phyloP scores from a whole-genome alignment of 2,888 invertebrate genomes.

The Coremacera marginata region DNA sequence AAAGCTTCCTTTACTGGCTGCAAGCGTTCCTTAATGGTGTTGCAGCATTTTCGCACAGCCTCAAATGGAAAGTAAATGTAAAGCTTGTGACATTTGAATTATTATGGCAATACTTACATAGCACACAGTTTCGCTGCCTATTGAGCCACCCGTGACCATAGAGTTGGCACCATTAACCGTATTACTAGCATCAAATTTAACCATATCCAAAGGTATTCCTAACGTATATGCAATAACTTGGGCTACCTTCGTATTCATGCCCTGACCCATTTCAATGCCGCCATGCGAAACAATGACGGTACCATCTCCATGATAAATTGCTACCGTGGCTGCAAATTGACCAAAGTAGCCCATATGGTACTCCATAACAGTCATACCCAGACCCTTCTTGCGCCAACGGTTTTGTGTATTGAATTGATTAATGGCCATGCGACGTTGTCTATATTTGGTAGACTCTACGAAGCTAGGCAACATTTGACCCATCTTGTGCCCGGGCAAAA shows the following conservation, averaged over 20 bases:
- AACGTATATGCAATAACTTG: constrained; percentile 82
- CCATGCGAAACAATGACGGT: constrained; percentile 80
- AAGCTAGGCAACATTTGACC: constrained; percentile 71
- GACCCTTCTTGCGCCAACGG: constrained; percentile 84
- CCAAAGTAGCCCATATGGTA: constrained; percentile 73
- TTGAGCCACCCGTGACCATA: constrained; percentile 77
- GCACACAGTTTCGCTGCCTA: constrained; percentile 79
- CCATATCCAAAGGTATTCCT: constrained; percentile 76
- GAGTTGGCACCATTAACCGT: constrained; percentile 78
- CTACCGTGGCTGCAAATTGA: constrained; percentile 74
- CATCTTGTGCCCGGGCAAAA: constrained; percentile 67
- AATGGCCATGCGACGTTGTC: constrained; percentile 71
- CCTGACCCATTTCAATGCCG: constrained; percentile 85
- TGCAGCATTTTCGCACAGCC: constrained; percentile 76
- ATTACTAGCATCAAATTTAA: constrained; percentile 77
- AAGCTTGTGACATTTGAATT: no score
- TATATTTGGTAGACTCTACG: constrained; percentile 72
- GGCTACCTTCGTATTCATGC: constrained; percentile 77
- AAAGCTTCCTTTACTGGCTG: constrained; percentile 73
- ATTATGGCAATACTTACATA: constrained; percentile 64
- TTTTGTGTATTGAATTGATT: constrained; percentile 77
- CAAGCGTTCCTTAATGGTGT: constrained; percentile 74
- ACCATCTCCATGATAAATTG: constrained; percentile 80
- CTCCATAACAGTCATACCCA: constrained; percentile 78
- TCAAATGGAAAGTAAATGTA: constrained; percentile 43